Evolutionary conservation across 35 echinoderm and acorn worm genomes (phyloP).

Genomic region (Anneissia japonica): DNA sequence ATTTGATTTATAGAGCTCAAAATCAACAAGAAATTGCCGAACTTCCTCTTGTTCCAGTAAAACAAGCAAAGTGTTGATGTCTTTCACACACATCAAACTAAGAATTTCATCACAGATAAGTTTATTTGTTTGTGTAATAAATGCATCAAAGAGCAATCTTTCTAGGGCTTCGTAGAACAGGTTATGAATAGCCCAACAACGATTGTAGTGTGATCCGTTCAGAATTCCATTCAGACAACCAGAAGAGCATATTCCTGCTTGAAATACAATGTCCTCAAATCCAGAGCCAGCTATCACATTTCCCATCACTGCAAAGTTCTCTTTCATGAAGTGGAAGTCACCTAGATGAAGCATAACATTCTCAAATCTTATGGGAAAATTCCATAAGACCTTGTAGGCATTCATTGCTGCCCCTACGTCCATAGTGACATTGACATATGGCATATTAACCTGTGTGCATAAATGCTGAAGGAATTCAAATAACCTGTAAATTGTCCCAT

Average conservation of each 20-base stretch:
- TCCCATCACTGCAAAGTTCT: constrained; percentile 21
- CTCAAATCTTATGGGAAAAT: constrained; percentile 19
- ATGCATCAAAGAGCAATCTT: constrained; percentile 9
- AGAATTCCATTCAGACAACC: constrained; percentile 36
- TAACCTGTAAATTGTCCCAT: constrained; percentile 30
- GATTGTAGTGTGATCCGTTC: constrained; percentile 23
- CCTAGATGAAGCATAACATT: constrained; percentile 26
- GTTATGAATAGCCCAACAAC: constrained; percentile 28
- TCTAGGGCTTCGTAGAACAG: constrained; percentile 19
- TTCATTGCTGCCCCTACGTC: constrained; percentile 31
- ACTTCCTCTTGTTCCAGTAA: not conserved
- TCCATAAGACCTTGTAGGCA: constrained; percentile 32
- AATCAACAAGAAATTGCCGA: not conserved
- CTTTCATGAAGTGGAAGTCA: constrained; percentile 44
- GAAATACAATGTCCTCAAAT: constrained; percentile 29
- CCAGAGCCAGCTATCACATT: constrained; percentile 27
- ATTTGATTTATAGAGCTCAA: constrained; percentile 9
- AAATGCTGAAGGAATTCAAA: constrained; percentile 19
- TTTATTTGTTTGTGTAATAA: not conserved
- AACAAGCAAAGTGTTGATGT: not conserved
- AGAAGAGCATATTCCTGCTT: constrained; percentile 36
- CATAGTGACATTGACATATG: constrained; percentile 31
- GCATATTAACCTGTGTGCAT: constrained; percentile 33
- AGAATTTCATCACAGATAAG: not conserved
- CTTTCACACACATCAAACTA: not conserved